Conservation (phyloP, 2,797 vertebrate genomes). For the Scyliorhinus canicula region DNA sequence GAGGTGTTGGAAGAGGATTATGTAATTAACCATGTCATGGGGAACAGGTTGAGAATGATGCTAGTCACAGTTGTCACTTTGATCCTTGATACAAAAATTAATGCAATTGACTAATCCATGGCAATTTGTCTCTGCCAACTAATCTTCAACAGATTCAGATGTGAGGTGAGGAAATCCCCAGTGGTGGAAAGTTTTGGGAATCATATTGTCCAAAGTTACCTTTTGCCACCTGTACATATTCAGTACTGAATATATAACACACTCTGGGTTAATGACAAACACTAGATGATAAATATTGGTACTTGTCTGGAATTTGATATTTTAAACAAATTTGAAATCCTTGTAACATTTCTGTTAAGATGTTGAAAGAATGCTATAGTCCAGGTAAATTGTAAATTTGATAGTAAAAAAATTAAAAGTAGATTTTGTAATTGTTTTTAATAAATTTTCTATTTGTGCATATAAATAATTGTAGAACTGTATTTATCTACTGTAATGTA, state of each 20-base stretch:
- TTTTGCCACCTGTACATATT: background rate
- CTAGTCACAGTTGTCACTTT: background rate
- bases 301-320: background rate
- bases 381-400: background rate
- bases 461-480: background rate
- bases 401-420: background rate
- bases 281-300: background rate
- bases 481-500: background rate
- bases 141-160: background rate
- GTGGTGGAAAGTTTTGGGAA: background rate
- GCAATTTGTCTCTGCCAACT: background rate
- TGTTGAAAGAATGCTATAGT: background rate
- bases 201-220: background rate
- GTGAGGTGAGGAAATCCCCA: background rate
- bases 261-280: background rate
- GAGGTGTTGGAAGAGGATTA: background rate
- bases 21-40: background rate
- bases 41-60: background rate
- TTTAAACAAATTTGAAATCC: background rate
- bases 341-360: background rate
- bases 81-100: background rate
- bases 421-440: conserved; percentile 3
- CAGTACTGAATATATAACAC: background rate
- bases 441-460: background rate
- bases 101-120: background rate